Base-by-base conservation (phyloP, 2,113 vertebrate species). In the Prunella fulvescens region DNA sequence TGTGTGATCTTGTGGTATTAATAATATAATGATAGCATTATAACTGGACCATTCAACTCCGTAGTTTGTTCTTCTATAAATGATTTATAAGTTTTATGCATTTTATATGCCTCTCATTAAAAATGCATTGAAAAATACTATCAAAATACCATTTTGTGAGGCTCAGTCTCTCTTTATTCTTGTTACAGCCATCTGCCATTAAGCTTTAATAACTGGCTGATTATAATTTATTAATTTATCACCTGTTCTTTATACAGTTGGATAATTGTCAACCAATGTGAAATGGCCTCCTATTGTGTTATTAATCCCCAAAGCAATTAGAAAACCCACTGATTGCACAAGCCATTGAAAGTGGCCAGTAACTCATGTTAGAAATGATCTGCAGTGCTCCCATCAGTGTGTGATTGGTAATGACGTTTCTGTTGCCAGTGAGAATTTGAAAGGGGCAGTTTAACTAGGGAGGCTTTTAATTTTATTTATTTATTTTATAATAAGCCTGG, bases 191-290 rank as follows among this genome's bases (percentile, higher is more conserved):
- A 94, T 97, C 90, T 94, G 94, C 85, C 91, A 93, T 96, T 94
- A 93, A 97, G 93, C 92, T 92, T 93, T 93, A 94, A 92, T 90
- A 97, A 94, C 91, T 92, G 88, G 86, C 77, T 88, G 86, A 94
- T 93, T 96, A 96, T 96, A 96, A 97, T 97, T 97, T 97, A 97
- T 97, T 97, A 97, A 97, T 97, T 97, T 96, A 96, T 97, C 96
- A 96, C 95, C 96, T 90, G 92, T 96, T 95, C 96, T 95, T 92
- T 94, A 93, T 94, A 95, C 88, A 92, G 86, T 94, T 95, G 86
- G 92, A 92, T 96, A 91, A 96, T 96, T 94, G 92, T 95, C 95
- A 83, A 48, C 90, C 92, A 86, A 93, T 69, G 74, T 90, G 87
- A 92, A 97, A 96, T 95, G 57, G 54, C 47, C 85, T 97, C 92